phyloP scores from a whole-genome alignment of 1,140 invertebrate species.

The Gryon sp. region DNA sequence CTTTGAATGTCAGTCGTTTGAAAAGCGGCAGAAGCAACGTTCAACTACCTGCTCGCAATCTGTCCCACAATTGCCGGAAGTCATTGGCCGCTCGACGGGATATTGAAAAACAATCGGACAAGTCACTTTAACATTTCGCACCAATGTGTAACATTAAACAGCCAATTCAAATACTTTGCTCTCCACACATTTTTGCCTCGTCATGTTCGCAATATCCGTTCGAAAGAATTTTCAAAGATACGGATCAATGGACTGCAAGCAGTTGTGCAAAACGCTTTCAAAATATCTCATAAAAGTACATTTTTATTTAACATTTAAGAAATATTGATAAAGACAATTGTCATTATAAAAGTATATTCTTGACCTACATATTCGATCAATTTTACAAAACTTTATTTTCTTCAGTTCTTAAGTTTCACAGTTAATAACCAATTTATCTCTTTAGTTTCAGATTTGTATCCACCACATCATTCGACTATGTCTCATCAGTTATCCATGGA shows the following conservation, averaged over 20 bases:
- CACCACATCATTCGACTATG: slow-evolving; percentile 69
- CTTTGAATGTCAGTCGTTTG: slow-evolving; percentile 17
- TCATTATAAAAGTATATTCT: too few relatives aligned
- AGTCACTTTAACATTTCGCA: slow-evolving; percentile 42
- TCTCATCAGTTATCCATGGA: slow-evolving; percentile 70
- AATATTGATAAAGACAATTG: too few relatives aligned
- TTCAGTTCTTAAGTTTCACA: too few relatives aligned
- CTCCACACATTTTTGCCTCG: slow-evolving; percentile 22
- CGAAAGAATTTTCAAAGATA: slow-evolving; percentile 34
- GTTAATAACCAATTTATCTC: too few relatives aligned
- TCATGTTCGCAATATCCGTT: slow-evolving; percentile 60
- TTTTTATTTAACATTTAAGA: too few relatives aligned
- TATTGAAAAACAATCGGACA: slow-evolving; percentile 64
- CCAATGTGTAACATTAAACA: slow-evolving; percentile 19
- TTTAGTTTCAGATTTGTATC: slow-evolving; percentile 69
- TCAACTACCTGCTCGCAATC: slow-evolving; percentile 32
- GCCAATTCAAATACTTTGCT: slow-evolving; percentile 22
- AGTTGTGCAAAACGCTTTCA: slow-evolving; percentile 7
- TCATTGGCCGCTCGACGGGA: slow-evolving; percentile 58
- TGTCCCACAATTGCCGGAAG: slow-evolving; percentile 66
- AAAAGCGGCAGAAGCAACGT: slow-evolving; percentile 44
- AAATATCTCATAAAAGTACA: not conserved
- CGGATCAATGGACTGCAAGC: slow-evolving; percentile 31
- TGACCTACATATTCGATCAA: too few relatives aligned
- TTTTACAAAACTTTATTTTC: too few relatives aligned